Conservation (phyloP, 2,888 invertebrate genomes). For the Imbricaverruca yamaguchii region DNA sequence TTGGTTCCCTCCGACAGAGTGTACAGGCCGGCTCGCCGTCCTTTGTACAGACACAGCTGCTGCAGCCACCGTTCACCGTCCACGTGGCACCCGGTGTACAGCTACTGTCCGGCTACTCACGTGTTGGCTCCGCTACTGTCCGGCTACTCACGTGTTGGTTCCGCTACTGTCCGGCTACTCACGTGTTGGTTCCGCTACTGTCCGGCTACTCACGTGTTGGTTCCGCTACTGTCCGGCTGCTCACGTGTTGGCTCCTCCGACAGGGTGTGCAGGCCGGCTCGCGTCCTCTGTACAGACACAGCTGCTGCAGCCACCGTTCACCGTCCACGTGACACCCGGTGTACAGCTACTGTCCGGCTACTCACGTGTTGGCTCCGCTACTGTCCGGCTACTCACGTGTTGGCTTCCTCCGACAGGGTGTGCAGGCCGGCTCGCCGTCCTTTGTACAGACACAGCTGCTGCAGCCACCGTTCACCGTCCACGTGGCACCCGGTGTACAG, state of each 20-base stretch:
- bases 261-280: neutral
- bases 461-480: neutral
- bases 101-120: no score
- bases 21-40: neutral
- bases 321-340: neutral
- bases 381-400: no score
- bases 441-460: neutral
- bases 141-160: no score
- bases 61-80: neutral
- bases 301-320: neutral
- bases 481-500: neutral
- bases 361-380: no score
- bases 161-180: no score
- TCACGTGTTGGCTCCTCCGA: neutral
- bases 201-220: no score
- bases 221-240: no score
- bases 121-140: no score
- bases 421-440: neutral
- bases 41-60: neutral
- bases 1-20: neutral
- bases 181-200: no score
- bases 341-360: no score
- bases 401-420: neutral
- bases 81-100: neutral
- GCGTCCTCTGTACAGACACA: neutral